Conservation (phyloP, 2,797 vertebrate genomes). For the Squalus acanthias region DNA sequence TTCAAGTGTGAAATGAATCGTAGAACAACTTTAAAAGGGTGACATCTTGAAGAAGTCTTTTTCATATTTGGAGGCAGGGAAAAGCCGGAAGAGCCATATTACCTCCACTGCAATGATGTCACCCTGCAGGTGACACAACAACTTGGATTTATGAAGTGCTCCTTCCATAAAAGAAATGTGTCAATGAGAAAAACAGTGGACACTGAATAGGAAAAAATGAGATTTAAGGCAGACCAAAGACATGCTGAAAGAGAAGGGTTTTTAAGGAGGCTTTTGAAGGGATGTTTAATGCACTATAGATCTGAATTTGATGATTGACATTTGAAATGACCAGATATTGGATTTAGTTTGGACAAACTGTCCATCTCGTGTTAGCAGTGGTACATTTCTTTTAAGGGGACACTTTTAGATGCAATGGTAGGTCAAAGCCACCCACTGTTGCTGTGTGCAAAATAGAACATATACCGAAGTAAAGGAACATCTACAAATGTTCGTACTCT, state of each 20-base stretch:
- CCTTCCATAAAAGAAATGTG: neutral
- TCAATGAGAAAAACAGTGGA: neutral
- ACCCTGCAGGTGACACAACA: neutral
- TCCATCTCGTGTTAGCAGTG: neutral
- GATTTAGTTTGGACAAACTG: neutral
- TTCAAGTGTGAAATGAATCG: neutral
- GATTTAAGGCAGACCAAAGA: neutral
- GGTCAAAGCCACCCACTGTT: neutral
- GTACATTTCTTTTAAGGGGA: neutral
- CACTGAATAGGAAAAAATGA: neutral
- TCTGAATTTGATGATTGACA: neutral
- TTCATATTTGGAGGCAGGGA: neutral
- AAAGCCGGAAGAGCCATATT: neutral
- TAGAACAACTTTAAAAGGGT: neutral
- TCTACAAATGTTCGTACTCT: neutral
- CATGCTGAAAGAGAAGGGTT: neutral
- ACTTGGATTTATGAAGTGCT: neutral
- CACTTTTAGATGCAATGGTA: neutral
- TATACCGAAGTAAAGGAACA: neutral
- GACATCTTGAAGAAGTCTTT: neutral
- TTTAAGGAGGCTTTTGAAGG: neutral
- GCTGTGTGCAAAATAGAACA: neutral
- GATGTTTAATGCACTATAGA: neutral
- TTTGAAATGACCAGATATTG: neutral
- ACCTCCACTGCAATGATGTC: neutral